Evolutionary conservation across 92 coral and sea anemone genomes (phyloP).

Genomic region (Porites cylindrica): DNA sequence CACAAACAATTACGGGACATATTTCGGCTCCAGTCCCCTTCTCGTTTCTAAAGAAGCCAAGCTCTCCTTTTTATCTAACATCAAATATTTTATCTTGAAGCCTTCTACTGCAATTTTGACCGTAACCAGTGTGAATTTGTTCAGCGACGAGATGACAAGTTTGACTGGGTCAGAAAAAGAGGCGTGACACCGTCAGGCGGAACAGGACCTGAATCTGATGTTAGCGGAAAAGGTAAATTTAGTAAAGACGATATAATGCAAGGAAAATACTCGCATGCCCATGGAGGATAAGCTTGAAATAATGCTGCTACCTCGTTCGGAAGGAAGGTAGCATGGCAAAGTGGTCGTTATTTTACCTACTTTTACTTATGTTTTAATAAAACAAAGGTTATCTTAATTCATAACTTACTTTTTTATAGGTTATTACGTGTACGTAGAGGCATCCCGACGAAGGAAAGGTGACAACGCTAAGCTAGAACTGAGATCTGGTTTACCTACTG

Average conservation of each 20-base stretch:
- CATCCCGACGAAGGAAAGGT: conserved; percentile 60
- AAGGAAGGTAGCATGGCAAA: no score
- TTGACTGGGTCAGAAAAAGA: conserved; percentile 59
- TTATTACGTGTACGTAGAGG: conserved; percentile 69
- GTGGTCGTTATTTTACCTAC: no score
- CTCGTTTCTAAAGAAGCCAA: no score
- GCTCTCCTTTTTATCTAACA: not conserved
- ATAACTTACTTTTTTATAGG: conserved; percentile 18
- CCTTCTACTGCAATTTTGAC: conserved; percentile 64
- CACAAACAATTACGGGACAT: no score
- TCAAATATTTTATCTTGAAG: conserved; percentile 1
- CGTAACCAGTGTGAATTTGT: conserved; percentile 54
- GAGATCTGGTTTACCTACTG: conserved; percentile 4
- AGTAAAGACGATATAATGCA: not conserved
- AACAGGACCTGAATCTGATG: conserved; percentile 61
- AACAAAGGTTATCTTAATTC: no score
- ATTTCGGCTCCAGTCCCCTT: no score
- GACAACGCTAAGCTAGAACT: conserved; percentile 57
- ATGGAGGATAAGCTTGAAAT: not conserved
- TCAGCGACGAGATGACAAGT: conserved; percentile 59
- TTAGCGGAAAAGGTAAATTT: conserved; percentile 28
- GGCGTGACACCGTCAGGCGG: conserved; percentile 67
- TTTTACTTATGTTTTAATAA: no score
- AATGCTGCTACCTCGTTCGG: no score
- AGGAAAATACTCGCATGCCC: no score